Conservation (phyloP, 2,888 invertebrate genomes). For the Nephrotoma flavescens region DNA sequence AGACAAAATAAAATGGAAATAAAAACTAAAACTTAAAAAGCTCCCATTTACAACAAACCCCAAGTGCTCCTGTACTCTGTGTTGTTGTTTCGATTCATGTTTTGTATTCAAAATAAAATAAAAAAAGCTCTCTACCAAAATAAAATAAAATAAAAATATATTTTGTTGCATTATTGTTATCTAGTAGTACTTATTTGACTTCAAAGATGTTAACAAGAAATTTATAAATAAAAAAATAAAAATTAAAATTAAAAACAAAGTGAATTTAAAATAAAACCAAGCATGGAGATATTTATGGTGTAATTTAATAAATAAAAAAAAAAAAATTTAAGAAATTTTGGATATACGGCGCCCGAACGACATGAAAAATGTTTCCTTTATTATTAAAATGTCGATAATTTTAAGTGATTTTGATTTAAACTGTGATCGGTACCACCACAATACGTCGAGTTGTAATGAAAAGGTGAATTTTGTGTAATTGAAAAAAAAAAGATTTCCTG, state of each 20-base stretch:
- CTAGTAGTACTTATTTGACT: conserved; percentile 6
- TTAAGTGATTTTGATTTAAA: not conserved
- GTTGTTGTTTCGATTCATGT: not conserved
- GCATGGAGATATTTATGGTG: not conserved
- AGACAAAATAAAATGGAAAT: not conserved
- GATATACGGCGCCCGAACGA: not conserved
- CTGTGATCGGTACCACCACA: not conserved
- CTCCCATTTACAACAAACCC: not conserved
- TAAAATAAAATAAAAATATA: not conserved
- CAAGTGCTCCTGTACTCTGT: not conserved
- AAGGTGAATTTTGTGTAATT: not conserved
- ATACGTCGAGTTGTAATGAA: not conserved
- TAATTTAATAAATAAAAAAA: not conserved
- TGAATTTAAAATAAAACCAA: not conserved
- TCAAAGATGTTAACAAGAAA: conserved; percentile 6
- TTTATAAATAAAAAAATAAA: not conserved
- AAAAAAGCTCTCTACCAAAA: not conserved
- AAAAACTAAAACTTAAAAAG: not conserved
- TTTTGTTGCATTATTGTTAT: conserved; percentile 4
- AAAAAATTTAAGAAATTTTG: not conserved
- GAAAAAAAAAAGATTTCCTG: not conserved
- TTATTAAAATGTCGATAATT: not conserved
- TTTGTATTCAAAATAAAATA: not conserved
- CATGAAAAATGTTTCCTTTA: not conserved
- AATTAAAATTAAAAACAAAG: not conserved